phyloP scores from a whole-genome alignment of 1,140 invertebrate genomes.

The Maconellicoccus hirsutus region DNA sequence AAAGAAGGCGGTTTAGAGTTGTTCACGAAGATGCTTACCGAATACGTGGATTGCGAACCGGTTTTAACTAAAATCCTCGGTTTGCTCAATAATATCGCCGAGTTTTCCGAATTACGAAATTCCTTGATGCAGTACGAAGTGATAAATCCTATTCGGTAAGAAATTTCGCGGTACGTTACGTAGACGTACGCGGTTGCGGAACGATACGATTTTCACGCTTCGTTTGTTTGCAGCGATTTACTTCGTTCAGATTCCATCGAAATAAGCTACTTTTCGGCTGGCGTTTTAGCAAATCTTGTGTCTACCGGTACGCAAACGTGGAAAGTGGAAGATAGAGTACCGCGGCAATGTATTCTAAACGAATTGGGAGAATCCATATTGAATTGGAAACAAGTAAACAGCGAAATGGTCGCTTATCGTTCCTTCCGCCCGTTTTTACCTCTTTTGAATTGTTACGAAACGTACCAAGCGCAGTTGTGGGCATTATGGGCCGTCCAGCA shows the following conservation, averaged over 20 bases:
- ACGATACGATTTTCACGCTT: too few relatives aligned
- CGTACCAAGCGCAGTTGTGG: conserved; percentile 63
- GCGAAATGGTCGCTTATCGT: conserved; percentile 73
- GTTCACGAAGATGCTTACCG: conserved; percentile 54
- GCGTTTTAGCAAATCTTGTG: conserved; percentile 64
- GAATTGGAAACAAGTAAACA: conserved; percentile 57
- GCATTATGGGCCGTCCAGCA: conserved; percentile 75
- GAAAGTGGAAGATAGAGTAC: conserved; percentile 30
- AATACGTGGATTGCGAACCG: conserved; percentile 48
- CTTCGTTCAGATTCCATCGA: conserved; percentile 59
- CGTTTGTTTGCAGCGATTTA: conserved; percentile 36
- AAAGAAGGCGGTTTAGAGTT: conserved; percentile 55
- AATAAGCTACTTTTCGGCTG: conserved; percentile 72
- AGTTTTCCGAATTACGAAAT: conserved; percentile 41
- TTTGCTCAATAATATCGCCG: conserved; percentile 69
- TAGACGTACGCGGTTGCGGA: background rate
- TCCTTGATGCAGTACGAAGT: conserved; percentile 25
- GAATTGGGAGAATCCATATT: conserved; percentile 48
- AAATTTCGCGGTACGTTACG: background rate
- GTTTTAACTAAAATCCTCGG: conserved; percentile 72
- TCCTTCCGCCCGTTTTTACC: conserved; percentile 70
- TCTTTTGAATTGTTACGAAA: conserved; percentile 45
- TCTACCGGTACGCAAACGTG: conserved; percentile 43
- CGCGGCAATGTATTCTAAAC: conserved; percentile 43
- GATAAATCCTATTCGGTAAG: conserved; percentile 24